phyloP scores from a whole-genome alignment of 30 jellyfish, hydroid and myxozoan species.

The Calvadosia cruxmelitensis region DNA sequence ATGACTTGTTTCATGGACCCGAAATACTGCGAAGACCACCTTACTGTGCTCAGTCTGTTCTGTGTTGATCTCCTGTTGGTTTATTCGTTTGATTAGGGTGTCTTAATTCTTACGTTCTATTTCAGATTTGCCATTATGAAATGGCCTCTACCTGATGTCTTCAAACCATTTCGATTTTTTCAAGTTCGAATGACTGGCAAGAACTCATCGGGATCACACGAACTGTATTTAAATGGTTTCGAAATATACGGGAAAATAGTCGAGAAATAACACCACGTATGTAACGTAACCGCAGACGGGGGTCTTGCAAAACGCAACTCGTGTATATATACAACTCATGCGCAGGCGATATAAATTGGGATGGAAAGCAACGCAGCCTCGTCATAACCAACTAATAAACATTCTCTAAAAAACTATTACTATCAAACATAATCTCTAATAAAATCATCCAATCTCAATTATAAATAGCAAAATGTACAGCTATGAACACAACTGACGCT shows the following conservation, averaged over 20 bases:
- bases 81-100: too few species aligned
- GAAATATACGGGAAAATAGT: constrained; percentile 35
- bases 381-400: too few species aligned
- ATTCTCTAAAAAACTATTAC: too few species aligned
- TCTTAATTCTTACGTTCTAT: too few species aligned
- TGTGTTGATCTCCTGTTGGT: too few species aligned
- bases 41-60: neutral
- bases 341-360: too few species aligned
- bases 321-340: neutral
- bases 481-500: too few species aligned
- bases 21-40: neutral
- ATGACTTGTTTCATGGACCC: too few species aligned
- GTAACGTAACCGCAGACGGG: neutral
- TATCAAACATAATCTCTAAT: too few species aligned
- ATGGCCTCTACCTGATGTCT: constrained; percentile 27
- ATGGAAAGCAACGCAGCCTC: too few species aligned
- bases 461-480: too few species aligned
- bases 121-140: constrained; percentile 29
- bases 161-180: constrained; percentile 37
- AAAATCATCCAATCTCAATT: too few species aligned
- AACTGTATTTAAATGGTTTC: constrained; percentile 40
- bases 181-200: constrained; percentile 42
- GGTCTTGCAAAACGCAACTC: neutral
- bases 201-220: constrained; percentile 45
- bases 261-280: neutral